Conservation (phyloP, 2,797 vertebrate species). For the Sebastes trivittatus region DNA sequence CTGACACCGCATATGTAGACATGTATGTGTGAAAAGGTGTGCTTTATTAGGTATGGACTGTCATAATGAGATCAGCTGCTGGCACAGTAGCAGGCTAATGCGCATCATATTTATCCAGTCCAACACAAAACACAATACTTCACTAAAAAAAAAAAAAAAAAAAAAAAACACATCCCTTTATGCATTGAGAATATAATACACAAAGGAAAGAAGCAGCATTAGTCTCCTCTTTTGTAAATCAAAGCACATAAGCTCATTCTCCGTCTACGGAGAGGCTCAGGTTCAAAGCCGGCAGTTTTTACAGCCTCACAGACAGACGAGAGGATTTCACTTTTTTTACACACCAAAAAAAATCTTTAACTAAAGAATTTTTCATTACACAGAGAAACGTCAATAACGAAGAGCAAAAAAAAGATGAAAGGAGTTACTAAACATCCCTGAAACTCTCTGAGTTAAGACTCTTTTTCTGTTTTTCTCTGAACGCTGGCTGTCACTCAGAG, state of each 20-base stretch:
- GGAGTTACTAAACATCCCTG: not conserved
- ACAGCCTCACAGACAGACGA: not conserved
- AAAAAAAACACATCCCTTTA: not conserved
- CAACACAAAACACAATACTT: not conserved
- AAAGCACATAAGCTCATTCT: conserved; percentile 22
- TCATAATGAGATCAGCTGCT: conserved; percentile 2
- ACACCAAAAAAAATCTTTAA: not conserved
- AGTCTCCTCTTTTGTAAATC: conserved; percentile 6
- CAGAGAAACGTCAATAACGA: not conserved
- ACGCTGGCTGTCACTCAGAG: not conserved
- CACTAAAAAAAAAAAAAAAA: not conserved
- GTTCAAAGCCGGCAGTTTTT: not conserved
- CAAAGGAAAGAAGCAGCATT: not conserved
- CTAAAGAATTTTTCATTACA: not conserved
- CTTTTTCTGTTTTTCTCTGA: not conserved
- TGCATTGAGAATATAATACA: not conserved
- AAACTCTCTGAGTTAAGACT: not conserved
- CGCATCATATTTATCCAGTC: not conserved
- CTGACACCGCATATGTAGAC: not conserved
- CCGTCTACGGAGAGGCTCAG: not conserved
- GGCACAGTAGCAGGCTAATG: not conserved
- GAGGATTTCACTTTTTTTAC: not conserved
- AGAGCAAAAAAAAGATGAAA: not conserved
- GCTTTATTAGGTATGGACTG: not conserved
- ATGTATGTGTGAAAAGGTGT: not conserved